Evolutionary conservation across 2,888 invertebrate genomes (phyloP).

Genomic region (Kuschelorhynchus macadamiae): DNA sequence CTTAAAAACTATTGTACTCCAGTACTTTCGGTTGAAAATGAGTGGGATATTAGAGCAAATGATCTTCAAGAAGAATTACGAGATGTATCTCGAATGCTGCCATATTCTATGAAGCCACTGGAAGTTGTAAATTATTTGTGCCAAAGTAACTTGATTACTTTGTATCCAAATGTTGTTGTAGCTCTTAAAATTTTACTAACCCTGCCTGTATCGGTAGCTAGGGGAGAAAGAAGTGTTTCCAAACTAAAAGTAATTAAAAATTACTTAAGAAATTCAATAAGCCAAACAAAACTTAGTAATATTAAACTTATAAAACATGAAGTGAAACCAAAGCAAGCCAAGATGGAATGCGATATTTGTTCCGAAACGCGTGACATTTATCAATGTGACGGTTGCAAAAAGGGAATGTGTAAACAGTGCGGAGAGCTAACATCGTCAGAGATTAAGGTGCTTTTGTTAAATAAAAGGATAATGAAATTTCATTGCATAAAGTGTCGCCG

Average conservation of each 20-base stretch:
- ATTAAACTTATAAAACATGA: no score
- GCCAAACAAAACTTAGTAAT: conserved; percentile 9
- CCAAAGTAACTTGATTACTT: not conserved
- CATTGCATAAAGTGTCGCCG: no score
- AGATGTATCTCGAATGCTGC: conserved; percentile 35
- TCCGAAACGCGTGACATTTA: no score
- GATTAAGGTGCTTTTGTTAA: no score
- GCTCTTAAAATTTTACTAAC: not conserved
- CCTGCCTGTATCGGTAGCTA: not conserved
- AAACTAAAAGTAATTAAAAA: conserved; percentile 7
- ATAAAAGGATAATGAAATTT: no score
- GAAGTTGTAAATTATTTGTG: conserved; percentile 10
- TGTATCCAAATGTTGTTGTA: not conserved
- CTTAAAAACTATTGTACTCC: conserved; percentile 42
- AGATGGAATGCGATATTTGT: no score
- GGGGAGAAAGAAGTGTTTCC: conserved; percentile 20
- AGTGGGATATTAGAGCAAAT: conserved; percentile 41
- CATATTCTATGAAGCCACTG: conserved; percentile 36
- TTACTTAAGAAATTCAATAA: conserved; percentile 4
- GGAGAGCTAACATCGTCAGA: no score
- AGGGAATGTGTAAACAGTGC: no score
- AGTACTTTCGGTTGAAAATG: conserved; percentile 44
- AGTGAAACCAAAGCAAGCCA: no score
- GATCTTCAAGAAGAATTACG: conserved; percentile 44
- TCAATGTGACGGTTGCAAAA: no score